These are phyloP conservation scores for Ochlodes sylvanus DNA, from an alignment of 2,888 invertebrate genomes.

Conservation along the genomic window DNA sequence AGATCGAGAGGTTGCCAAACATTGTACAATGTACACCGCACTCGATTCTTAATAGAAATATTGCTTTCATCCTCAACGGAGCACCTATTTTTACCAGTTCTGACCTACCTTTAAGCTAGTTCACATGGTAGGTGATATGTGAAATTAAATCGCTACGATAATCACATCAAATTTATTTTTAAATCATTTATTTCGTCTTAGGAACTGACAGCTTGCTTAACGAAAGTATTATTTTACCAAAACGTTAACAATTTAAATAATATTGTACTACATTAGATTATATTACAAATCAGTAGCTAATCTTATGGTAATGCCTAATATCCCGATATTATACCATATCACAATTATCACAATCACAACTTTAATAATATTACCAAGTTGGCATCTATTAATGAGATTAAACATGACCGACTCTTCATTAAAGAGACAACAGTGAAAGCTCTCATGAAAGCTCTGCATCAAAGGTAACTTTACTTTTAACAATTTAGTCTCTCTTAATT, in stretches of 20 bases:
- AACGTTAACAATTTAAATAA: neutral
- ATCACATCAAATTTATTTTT: no score
- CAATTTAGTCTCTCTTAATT: neutral
- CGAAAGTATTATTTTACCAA: no score
- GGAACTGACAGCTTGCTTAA: no score
- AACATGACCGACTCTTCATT: neutral
- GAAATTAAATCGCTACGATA: neutral
- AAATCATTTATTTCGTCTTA: no score
- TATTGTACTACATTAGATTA: no score
- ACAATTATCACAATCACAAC: no score
- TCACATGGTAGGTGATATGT: neutral
- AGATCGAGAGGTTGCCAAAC: conserved; percentile 33
- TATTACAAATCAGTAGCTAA: no score
- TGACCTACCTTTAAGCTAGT: conserved; percentile 2
- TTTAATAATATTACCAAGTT: no score
- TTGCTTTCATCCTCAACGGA: conserved; percentile 16
- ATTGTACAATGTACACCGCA: conserved; percentile 21
- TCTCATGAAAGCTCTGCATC: neutral
- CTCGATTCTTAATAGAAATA: conserved; percentile 32
- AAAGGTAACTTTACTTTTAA: neutral
- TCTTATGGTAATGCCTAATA: no score
- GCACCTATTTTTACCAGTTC: conserved; percentile 19
- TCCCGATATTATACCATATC: no score
- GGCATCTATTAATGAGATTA: neutral
- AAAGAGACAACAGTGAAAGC: conserved; percentile 2